Percentiles rank a stretch among this genome's conserved stretches.
phyloP scores from a whole-genome alignment of 2,113 vertebrate genomes.

The Abramis brama region DNA sequence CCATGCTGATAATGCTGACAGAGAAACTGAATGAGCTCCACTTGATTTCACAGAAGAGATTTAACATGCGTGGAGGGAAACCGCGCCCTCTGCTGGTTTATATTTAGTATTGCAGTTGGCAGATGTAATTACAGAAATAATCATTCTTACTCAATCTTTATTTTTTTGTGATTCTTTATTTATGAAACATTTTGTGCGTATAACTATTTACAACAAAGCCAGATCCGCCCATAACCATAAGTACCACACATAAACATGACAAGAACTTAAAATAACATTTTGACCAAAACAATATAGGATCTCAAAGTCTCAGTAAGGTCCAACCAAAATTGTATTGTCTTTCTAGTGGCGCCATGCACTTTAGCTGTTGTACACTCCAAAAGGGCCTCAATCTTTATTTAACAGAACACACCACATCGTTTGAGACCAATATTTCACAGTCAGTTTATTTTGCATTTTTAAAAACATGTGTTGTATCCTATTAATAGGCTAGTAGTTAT shows the following conservation, averaged over 20 bases:
- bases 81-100: conserved; percentile 58
- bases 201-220: no score
- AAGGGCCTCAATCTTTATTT: background rate
- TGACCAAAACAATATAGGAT: no score
- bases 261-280: no score
- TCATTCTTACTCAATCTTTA: background rate
- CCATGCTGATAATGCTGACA: background rate
- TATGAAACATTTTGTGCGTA: no score
- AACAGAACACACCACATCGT: background rate
- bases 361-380: no score
- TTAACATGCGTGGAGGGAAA: background rate
- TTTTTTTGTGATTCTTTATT: no score
- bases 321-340: no score
- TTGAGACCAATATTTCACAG: background rate
- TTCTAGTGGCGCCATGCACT: no score
- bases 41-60: background rate
- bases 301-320: no score
- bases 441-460: background rate
- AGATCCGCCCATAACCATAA: no score
- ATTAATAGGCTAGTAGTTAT: background rate
- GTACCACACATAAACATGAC: no score
- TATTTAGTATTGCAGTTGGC: conserved; percentile 9
- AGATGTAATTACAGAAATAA: background rate
- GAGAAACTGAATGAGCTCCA: background rate
- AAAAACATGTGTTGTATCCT: background rate